Percentiles rank a stretch among this genome's conserved stretches.
These are phyloP conservation scores for Ciconia maguari DNA, from an alignment of 2,113 vertebrate genomes.

Conservation along the genomic window DNA sequence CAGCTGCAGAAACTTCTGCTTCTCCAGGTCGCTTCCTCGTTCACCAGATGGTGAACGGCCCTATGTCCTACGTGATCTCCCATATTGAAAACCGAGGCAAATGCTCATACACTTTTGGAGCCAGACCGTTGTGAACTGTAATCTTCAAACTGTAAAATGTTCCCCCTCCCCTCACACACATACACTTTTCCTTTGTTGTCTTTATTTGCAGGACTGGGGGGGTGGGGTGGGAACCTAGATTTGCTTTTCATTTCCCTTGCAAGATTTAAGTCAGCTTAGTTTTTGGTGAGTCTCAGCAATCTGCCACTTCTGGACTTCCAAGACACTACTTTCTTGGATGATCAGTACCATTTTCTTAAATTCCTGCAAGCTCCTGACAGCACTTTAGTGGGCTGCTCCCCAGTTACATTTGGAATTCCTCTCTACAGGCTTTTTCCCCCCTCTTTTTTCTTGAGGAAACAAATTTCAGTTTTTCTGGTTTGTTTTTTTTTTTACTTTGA, in stretches of 20 bases:
- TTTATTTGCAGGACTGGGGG: neutral
- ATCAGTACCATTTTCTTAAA: neutral
- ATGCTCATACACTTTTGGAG: neutral
- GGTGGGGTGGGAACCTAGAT: neutral
- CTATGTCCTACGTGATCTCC: too few relatives aligned
- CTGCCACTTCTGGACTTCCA: neutral
- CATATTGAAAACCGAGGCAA: neutral
- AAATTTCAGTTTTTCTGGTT: neutral
- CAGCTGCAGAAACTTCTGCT: neutral
- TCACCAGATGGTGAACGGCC: neutral
- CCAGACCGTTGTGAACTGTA: neutral
- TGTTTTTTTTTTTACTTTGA: neutral
- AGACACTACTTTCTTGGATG: neutral
- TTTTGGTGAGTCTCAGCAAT: neutral
- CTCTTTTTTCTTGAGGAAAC: neutral
- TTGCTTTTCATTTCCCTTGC: neutral
- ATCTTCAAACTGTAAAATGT: neutral
- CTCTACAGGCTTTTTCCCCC: neutral
- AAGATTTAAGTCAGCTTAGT: neutral
- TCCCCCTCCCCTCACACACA: accelerated
- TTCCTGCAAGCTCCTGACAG: neutral
- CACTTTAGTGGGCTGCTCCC: neutral
- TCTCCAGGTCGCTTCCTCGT: neutral
- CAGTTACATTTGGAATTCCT: neutral
- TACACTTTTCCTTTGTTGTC: neutral